Evolutionary conservation across 1,140 invertebrate species (phyloP).

Genomic region (Diorhabda sublineata): DNA sequence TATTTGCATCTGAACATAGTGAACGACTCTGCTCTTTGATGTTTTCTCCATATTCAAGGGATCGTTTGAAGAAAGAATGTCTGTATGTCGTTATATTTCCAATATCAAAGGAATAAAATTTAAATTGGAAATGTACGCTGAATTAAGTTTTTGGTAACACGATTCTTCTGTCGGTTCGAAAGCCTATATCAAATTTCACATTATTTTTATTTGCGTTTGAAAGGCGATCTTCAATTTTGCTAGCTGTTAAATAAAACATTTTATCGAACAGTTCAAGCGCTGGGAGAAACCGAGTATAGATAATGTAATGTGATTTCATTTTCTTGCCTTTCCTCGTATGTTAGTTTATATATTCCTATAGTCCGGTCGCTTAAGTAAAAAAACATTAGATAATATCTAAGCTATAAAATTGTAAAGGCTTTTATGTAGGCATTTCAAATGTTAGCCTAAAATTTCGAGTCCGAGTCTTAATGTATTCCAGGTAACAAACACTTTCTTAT

Average conservation of each 20-base stretch:
- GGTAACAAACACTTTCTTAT: no score
- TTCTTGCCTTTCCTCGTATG: no score
- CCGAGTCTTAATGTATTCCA: no score
- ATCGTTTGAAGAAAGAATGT: not conserved
- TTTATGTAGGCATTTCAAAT: no score
- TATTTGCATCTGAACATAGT: not conserved
- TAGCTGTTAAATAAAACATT: not conserved
- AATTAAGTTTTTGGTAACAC: constrained; percentile 3
- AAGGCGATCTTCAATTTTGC: not conserved
- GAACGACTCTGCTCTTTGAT: not conserved
- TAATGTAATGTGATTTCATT: no score
- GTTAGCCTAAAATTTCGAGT: no score
- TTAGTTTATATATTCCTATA: no score
- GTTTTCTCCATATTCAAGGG: constrained; percentile 2
- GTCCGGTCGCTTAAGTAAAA: no score
- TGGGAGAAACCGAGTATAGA: no score
- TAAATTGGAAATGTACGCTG: constrained; percentile 1
- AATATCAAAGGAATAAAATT: constrained; percentile 3
- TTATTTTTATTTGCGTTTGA: not conserved
- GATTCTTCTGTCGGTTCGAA: not conserved
- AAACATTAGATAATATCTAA: no score
- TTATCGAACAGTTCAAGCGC: not conserved
- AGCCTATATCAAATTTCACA: not conserved
- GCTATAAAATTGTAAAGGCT: no score
- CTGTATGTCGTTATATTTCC: constrained; percentile 1